These are phyloP conservation scores for Lateolabrax maculatus DNA, from an alignment of 2,797 vertebrate species.

Conservation along the genomic window DNA sequence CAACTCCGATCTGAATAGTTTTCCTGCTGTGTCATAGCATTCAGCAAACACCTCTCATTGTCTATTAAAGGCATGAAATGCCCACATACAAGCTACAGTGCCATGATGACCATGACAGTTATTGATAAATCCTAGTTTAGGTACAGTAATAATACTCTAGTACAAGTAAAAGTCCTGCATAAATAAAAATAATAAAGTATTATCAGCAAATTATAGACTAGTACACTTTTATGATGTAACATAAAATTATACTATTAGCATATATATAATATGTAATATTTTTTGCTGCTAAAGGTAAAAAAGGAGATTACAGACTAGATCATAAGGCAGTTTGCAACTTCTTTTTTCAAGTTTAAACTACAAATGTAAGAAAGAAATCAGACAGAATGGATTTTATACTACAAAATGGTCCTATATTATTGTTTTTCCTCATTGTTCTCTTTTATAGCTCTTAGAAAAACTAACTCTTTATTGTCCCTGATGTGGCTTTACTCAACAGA, in stretches of 20 bases:
- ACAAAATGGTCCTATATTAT: too few relatives aligned
- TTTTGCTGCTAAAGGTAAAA: not conserved
- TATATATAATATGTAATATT: too few relatives aligned
- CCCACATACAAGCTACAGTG: not conserved
- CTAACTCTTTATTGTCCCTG: conserved; percentile 14
- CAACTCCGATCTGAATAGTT: conserved; percentile 55
- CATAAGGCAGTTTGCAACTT: not conserved
- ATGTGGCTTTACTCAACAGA: conserved; percentile 21
- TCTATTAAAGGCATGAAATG: not conserved
- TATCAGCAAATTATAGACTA: not conserved
- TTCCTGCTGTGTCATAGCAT: conserved; percentile 51
- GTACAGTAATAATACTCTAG: not conserved
- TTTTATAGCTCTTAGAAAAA: not conserved
- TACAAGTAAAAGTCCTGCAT: not conserved
- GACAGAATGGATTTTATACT: not conserved
- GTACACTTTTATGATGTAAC: not conserved
- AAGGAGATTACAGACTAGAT: not conserved
- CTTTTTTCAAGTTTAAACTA: too few relatives aligned
- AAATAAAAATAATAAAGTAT: not conserved
- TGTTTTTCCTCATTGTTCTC: not conserved
- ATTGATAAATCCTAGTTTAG: not conserved
- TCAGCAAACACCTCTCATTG: conserved; percentile 19
- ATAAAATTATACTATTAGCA: not conserved
- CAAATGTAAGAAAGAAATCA: not conserved
- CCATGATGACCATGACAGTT: not conserved